Percentiles rank a stretch among this genome's conserved stretches.
These are phyloP conservation scores for Conus betulinus DNA, from an alignment of 1,140 invertebrate species.

Conservation along the genomic window DNA sequence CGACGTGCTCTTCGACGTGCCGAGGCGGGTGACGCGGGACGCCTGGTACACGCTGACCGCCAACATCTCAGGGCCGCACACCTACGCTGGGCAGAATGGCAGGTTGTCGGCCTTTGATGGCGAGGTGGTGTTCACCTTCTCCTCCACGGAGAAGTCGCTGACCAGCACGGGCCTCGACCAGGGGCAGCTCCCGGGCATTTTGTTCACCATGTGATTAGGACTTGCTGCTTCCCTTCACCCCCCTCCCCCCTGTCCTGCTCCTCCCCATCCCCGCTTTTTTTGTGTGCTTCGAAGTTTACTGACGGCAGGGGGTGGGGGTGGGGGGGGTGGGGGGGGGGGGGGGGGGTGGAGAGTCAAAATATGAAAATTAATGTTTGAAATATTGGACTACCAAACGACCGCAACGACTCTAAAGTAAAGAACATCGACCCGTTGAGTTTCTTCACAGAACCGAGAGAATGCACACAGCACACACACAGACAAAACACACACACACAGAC, in stretches of 20 bases:
- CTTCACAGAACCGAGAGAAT: no score
- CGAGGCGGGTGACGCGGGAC: neutral
- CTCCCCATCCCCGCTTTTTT: no score
- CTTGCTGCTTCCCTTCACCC: neutral
- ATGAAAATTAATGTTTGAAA: no score
- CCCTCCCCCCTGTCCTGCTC: neutral
- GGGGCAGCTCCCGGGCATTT: slow-evolving; percentile 32
- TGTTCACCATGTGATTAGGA: slow-evolving; percentile 10
- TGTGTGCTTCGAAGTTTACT: no score
- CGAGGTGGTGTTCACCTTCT: slow-evolving; percentile 33
- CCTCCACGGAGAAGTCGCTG: slow-evolving; percentile 36
- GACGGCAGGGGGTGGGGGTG: no score
- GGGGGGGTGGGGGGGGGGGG: no score
- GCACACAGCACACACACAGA: no score
- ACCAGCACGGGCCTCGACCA: slow-evolving; percentile 26
- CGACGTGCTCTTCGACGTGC: slow-evolving; percentile 42
- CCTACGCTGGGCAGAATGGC: slow-evolving; percentile 37
- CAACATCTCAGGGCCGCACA: slow-evolving; percentile 39
- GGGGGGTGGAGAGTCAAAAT: no score
- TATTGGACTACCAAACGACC: no score
- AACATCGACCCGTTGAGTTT: no score
- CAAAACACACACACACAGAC: no score
- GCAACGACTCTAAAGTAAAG: no score
- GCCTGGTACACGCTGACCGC: slow-evolving; percentile 35
- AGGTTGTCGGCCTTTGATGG: slow-evolving; percentile 25